A percentile compares a stretch with the other conserved stretches of the same genome.
phyloP scores from a whole-genome alignment of 2,113 vertebrate species.

The Pleuronectes platessa region DNA sequence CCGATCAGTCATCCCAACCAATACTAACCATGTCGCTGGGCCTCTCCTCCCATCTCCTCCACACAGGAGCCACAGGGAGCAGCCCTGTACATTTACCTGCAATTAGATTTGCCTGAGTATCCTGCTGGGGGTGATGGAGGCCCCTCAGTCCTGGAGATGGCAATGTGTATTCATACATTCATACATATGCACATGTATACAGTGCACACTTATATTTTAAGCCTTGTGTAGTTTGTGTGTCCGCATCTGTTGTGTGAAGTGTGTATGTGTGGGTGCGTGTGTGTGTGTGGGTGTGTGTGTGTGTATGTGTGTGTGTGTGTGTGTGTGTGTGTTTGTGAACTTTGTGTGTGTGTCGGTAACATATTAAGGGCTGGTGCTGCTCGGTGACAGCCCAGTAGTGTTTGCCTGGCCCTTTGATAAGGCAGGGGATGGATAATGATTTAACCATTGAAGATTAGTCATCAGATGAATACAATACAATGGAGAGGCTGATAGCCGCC shows the following conservation, averaged over 20 bases:
- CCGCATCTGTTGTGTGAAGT: not conserved
- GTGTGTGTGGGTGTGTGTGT: slow-evolving; percentile 9
- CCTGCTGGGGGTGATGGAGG: slow-evolving; percentile 77
- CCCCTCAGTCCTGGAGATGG: slow-evolving; percentile 61
- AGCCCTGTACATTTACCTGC: slow-evolving; percentile 80
- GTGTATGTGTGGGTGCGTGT: not conserved
- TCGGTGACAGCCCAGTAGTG: slow-evolving; percentile 66
- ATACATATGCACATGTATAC: not conserved
- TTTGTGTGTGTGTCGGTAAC: slow-evolving; percentile 43
- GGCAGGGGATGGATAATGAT: slow-evolving; percentile 77
- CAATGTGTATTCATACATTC: slow-evolving; percentile 33
- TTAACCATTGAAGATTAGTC: slow-evolving; percentile 79
- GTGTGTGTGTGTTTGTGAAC: slow-evolving; percentile 6
- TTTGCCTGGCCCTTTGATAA: slow-evolving; percentile 66
- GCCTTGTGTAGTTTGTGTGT: not conserved
- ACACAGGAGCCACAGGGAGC: slow-evolving; percentile 72
- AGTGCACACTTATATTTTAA: not conserved
- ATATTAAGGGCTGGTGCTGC: slow-evolving; percentile 52
- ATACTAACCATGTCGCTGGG: slow-evolving; percentile 81
- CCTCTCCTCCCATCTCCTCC: slow-evolving; percentile 75
- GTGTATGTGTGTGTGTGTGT: slow-evolving; percentile 29
- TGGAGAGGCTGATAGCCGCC: slow-evolving; percentile 71
- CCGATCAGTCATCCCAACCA: slow-evolving; percentile 81
- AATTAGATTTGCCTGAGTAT: slow-evolving; percentile 81
- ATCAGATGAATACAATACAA: slow-evolving; percentile 77